phyloP scores from a whole-genome alignment of 2,888 invertebrate genomes.

The Meiosimyza platycephala region DNA sequence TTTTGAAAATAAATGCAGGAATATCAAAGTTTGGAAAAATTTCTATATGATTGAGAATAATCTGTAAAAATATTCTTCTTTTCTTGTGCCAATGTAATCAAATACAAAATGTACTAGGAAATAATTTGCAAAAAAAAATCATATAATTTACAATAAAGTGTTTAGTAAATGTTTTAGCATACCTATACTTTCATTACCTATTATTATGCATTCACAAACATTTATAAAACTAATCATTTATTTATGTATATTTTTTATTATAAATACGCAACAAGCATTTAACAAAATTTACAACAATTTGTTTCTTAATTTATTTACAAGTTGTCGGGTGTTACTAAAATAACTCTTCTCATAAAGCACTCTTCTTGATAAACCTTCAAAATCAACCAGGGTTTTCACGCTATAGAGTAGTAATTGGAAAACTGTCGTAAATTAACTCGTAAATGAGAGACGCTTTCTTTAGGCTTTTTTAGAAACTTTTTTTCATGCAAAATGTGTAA shows the following conservation, averaged over 20 bases:
- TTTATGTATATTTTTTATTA: slow-evolving; percentile 9
- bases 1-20: too few relatives aligned
- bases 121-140: background rate
- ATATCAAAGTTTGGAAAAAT: too few relatives aligned
- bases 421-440: too few relatives aligned
- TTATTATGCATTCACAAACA: slow-evolving; percentile 39
- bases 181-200: slow-evolving; percentile 4
- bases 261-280: slow-evolving; percentile 32
- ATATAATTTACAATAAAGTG: slow-evolving; percentile 34
- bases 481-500: too few relatives aligned
- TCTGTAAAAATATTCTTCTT: too few relatives aligned
- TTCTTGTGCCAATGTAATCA: background rate
- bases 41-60: too few relatives aligned
- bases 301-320: slow-evolving; percentile 17
- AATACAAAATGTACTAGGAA: too few relatives aligned
- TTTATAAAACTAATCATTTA: slow-evolving; percentile 38
- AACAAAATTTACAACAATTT: slow-evolving; percentile 31
- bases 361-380: too few relatives aligned
- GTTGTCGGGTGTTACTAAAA: slow-evolving; percentile 27
- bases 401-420: too few relatives aligned
- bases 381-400: too few relatives aligned
- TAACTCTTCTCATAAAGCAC: background rate
- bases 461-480: too few relatives aligned
- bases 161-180: slow-evolving; percentile 16
- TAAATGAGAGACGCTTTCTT: too few relatives aligned